These are phyloP conservation scores for Halesus radiatus DNA, from an alignment of 1,140 invertebrate species.

Conservation along the genomic window DNA sequence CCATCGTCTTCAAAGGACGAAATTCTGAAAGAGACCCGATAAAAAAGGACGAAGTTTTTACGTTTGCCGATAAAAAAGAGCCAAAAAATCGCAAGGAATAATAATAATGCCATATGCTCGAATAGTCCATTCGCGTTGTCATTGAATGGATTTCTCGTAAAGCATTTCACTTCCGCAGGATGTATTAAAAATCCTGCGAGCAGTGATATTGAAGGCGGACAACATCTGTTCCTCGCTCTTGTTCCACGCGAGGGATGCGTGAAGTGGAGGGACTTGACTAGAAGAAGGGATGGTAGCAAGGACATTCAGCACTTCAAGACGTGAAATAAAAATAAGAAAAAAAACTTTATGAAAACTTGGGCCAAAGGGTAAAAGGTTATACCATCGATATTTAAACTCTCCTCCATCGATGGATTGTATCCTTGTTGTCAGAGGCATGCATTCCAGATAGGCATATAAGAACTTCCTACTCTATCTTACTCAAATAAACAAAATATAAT, in stretches of 20 bases:
- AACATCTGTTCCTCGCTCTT: constrained; percentile 46
- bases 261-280: neutral
- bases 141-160: constrained; percentile 52
- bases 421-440: no score
- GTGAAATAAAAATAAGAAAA: no score
- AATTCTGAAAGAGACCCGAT: constrained; percentile 5
- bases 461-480: no score
- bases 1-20: constrained; percentile 14
- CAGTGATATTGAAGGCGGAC: constrained; percentile 45
- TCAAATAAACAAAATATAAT: no score
- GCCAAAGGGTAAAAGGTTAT: no score
- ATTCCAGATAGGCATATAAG: no score
- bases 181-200: constrained; percentile 48
- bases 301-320: no score
- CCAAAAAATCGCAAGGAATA: constrained; percentile 36
- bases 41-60: constrained; percentile 31
- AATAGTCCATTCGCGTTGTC: constrained; percentile 28
- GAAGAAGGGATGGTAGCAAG: no score
- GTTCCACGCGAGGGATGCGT: neutral
- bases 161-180: constrained; percentile 55
- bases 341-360: no score
- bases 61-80: neutral
- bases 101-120: constrained; percentile 55
- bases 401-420: no score
- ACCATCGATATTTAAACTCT: no score